These are phyloP conservation scores for Pristionchus pacificus DNA, from an alignment of 1,140 invertebrate species.

Conservation along the genomic window DNA sequence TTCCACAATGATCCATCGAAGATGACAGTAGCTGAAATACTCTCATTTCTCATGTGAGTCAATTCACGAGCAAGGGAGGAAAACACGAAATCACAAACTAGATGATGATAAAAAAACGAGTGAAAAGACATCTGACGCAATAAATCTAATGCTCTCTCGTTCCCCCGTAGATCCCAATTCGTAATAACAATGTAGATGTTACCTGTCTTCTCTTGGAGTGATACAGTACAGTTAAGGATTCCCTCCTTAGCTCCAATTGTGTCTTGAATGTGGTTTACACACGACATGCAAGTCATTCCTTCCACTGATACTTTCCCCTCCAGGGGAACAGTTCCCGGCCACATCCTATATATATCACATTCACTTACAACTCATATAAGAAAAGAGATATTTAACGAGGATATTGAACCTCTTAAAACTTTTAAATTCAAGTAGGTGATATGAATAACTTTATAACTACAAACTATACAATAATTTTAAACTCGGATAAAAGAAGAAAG, in stretches of 20 bases:
- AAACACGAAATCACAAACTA: not conserved
- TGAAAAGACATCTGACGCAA: slow-evolving; percentile 3
- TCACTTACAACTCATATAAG: not conserved
- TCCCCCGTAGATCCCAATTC: not conserved
- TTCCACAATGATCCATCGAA: slow-evolving; percentile 29
- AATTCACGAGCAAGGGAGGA: not conserved
- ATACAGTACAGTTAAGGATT: slow-evolving; percentile 24
- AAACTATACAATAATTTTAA: not conserved
- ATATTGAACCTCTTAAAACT: not conserved
- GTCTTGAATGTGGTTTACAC: slow-evolving; percentile 83
- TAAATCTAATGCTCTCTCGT: not conserved
- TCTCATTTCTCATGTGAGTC: not conserved
- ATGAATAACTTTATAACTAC: not conserved
- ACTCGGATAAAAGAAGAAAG: not conserved
- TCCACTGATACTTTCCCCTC: slow-evolving; percentile 24
- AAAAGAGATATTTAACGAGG: not conserved
- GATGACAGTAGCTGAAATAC: slow-evolving; percentile 29
- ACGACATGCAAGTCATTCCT: slow-evolving; percentile 91
- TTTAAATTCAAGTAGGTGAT: not conserved
- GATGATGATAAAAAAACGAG: not conserved
- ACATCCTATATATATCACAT: not conserved
- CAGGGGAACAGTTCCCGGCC: not conserved
- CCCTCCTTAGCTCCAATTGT: slow-evolving; percentile 61
- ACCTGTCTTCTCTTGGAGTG: slow-evolving; percentile 25
- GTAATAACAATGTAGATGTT: not conserved